Evolutionary conservation across 2,888 invertebrate genomes (phyloP).

Genomic region (Cryptocephalus moraei): DNA sequence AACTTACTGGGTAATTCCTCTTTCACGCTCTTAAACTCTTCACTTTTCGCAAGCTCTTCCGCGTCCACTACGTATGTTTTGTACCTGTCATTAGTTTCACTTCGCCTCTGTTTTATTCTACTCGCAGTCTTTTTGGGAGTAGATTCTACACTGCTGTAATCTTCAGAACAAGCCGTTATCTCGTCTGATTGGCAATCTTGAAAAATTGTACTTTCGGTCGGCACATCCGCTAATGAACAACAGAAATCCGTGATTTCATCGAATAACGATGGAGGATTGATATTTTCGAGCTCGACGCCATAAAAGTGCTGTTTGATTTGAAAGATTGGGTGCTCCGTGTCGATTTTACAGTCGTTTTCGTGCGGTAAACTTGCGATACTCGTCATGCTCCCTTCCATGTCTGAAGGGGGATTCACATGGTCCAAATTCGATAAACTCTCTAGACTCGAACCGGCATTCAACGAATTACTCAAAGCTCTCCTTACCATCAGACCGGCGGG

Average conservation of each 20-base stretch:
- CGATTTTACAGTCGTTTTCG: slow-evolving; percentile 42
- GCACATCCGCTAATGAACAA: slow-evolving; percentile 40
- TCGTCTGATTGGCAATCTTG: slow-evolving; percentile 26
- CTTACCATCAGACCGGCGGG: slow-evolving; percentile 62
- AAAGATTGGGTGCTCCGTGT: slow-evolving; percentile 27
- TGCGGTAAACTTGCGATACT: slow-evolving; percentile 75
- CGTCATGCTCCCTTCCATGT: slow-evolving; percentile 73
- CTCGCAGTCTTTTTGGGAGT: slow-evolving; percentile 54
- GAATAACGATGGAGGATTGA: slow-evolving; percentile 60
- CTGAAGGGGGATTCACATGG: slow-evolving; percentile 75
- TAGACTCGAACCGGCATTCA: slow-evolving; percentile 40
- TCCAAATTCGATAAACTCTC: slow-evolving; percentile 62
- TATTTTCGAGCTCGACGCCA: slow-evolving; percentile 53
- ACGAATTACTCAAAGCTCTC: slow-evolving; percentile 52
- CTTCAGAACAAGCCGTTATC: slow-evolving; percentile 38
- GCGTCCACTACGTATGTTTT: slow-evolving; percentile 74
- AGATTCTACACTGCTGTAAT: slow-evolving; percentile 62
- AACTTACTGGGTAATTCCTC: slow-evolving; percentile 14
- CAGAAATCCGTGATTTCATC: slow-evolving; percentile 56
- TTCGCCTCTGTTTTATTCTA: slow-evolving; percentile 64
- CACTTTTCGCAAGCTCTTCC: slow-evolving; percentile 42
- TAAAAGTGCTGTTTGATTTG: slow-evolving; percentile 40
- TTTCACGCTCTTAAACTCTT: slow-evolving; percentile 22
- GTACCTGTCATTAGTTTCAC: slow-evolving; percentile 65
- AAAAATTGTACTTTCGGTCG: slow-evolving; percentile 39